These are phyloP conservation scores for Seriola dumerili DNA, from an alignment of 2,113 vertebrate genomes.

Conservation along the genomic window DNA sequence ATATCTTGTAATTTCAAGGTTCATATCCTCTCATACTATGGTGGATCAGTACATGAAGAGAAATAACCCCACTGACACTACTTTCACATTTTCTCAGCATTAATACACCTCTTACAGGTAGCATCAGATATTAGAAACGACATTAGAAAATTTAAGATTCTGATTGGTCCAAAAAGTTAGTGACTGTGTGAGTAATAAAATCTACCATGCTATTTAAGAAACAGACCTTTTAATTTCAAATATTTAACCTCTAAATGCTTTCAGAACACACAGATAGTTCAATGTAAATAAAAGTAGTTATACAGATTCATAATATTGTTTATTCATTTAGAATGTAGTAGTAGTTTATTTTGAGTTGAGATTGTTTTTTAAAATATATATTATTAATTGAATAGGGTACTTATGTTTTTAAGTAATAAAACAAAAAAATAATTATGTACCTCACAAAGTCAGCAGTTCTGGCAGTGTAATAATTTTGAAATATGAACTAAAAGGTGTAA, in stretches of 20 bases:
- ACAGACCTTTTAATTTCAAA: not conserved
- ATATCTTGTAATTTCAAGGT: no score
- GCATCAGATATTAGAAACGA: no score
- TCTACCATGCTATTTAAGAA: no score
- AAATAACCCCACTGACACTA: no score
- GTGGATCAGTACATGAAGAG: no score
- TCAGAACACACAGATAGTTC: no score
- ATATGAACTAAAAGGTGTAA: conserved; percentile 17
- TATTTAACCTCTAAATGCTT: not conserved
- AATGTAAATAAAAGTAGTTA: no score
- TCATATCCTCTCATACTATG: no score
- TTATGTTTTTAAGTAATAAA: not conserved
- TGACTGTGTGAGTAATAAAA: not conserved
- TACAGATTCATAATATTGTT: not conserved
- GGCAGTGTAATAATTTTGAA: not conserved
- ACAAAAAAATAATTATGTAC: not conserved
- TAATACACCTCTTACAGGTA: no score
- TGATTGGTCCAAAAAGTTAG: no score
- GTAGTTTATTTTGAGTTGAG: not conserved
- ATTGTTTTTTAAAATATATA: not conserved
- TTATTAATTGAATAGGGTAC: not conserved
- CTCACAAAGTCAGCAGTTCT: not conserved
- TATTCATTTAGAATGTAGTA: not conserved
- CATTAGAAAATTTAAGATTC: no score
- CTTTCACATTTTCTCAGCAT: no score